Percentiles rank a stretch among this genome's conserved stretches.
Conservation (phyloP, 23 tunicate genomes). For the Clavelina lepadiformis region DNA sequence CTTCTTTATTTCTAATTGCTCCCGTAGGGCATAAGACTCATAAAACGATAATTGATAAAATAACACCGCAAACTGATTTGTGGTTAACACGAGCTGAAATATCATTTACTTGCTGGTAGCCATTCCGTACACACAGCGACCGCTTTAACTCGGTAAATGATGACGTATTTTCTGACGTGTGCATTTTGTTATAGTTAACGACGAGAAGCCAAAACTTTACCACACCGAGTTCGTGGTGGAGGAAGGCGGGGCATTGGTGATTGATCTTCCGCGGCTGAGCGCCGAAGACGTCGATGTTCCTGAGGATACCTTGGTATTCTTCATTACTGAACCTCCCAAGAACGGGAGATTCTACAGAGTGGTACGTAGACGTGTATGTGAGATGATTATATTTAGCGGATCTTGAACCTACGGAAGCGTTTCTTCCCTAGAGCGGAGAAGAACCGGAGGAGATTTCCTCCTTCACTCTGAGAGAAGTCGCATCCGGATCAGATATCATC, state of each 20-base stretch:
- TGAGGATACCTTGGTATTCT: conserved; percentile 72
- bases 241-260: conserved; percentile 75
- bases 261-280: conserved; percentile 65
- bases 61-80: too few species aligned
- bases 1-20: too few species aligned
- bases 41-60: too few species aligned
- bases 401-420: conserved; percentile 7
- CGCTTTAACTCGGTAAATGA: too few species aligned
- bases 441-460: conserved; percentile 21
- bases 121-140: too few species aligned
- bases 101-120: too few species aligned
- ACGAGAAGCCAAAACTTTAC: conserved; percentile 73
- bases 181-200: conserved; percentile 74
- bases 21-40: too few species aligned
- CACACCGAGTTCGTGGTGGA: conserved; percentile 85
- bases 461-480: conserved; percentile 49
- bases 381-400: neutral
- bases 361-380: conserved; percentile 16
- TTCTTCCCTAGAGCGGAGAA: conserved; percentile 11
- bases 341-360: conserved; percentile 57
- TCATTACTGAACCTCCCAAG: conserved; percentile 54
- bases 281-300: conserved; percentile 90
- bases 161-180: neutral
- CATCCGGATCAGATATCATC: conserved; percentile 47
- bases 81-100: too few species aligned